Evolutionary conservation across 2,113 vertebrate species (phyloP).

Genomic region (Plecotus auritus): DNA sequence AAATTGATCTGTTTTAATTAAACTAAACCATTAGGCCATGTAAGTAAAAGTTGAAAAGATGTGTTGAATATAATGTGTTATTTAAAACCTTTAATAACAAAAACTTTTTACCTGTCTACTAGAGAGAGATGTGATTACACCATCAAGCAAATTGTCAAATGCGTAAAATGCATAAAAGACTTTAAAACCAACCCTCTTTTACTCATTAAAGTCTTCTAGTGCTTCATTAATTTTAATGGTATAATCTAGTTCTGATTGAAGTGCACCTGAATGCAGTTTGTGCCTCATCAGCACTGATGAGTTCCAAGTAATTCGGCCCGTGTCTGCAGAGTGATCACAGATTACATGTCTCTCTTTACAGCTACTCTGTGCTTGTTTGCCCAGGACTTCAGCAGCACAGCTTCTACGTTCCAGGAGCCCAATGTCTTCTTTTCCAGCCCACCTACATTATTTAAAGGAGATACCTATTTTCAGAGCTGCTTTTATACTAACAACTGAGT

Average conservation of each 20-base stretch:
- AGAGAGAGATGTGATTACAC: background rate
- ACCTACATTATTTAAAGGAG: background rate
- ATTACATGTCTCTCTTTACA: background rate
- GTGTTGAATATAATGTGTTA: background rate
- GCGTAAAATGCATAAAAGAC: conserved; percentile 45
- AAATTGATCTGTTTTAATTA: conserved; percentile 20
- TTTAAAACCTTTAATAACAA: conserved; percentile 23
- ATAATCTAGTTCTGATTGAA: conserved; percentile 65
- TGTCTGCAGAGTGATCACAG: background rate
- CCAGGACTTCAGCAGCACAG: background rate
- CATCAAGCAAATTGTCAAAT: conserved; percentile 49
- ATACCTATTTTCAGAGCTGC: background rate
- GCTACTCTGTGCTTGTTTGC: background rate
- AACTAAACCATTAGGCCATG: background rate
- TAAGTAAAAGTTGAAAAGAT: background rate
- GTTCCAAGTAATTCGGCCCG: conserved; percentile 10
- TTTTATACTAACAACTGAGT: background rate
- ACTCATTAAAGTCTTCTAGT: conserved; percentile 53
- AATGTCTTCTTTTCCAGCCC: background rate
- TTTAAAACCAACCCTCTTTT: conserved; percentile 37
- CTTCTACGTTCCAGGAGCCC: background rate
- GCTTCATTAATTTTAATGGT: conserved; percentile 65
- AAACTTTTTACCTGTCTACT: background rate
- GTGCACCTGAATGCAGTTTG: conserved; percentile 65
- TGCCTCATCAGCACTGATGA: conserved; percentile 64